phyloP scores from a whole-genome alignment of 2,888 invertebrate species.

The Chrysotoxum bicinctum region DNA sequence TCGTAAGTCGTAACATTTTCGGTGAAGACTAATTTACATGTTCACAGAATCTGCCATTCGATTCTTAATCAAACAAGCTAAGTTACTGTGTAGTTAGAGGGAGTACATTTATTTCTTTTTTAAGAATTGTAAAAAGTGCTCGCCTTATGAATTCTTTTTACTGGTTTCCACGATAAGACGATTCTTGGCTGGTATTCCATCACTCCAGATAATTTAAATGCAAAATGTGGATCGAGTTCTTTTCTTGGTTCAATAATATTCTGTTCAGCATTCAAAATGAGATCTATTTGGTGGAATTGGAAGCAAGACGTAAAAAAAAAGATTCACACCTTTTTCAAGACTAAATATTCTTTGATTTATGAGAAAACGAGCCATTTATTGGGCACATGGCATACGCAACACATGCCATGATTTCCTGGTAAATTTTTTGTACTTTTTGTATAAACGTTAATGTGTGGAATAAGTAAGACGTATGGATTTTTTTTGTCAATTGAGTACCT shows the following conservation, averaged over 20 bases:
- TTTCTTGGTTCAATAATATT: constrained; percentile 34
- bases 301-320: constrained; percentile 48
- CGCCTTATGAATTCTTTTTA: constrained; percentile 32
- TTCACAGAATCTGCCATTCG: constrained; percentile 41
- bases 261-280: constrained; percentile 49
- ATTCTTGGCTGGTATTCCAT: constrained; percentile 53
- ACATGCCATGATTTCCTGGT: neutral
- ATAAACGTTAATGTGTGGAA: neutral
- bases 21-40: constrained; percentile 64
- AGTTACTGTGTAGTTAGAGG: constrained; percentile 16
- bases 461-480: neutral
- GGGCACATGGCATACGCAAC: constrained; percentile 25
- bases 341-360: constrained; percentile 33
- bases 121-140: constrained; percentile 23
- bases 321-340: constrained; percentile 64
- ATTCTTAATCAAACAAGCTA: constrained; percentile 35
- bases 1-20: constrained; percentile 42
- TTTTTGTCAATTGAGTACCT: too few species aligned
- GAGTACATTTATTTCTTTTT: neutral
- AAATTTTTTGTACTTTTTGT: neutral
- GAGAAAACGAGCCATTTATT: constrained; percentile 43
- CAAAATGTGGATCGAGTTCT: constrained; percentile 62
- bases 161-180: constrained; percentile 60
- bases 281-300: constrained; percentile 37
- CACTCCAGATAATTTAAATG: constrained; percentile 52